phyloP scores from a whole-genome alignment of 2,113 vertebrate species.

The Zeus faber region DNA sequence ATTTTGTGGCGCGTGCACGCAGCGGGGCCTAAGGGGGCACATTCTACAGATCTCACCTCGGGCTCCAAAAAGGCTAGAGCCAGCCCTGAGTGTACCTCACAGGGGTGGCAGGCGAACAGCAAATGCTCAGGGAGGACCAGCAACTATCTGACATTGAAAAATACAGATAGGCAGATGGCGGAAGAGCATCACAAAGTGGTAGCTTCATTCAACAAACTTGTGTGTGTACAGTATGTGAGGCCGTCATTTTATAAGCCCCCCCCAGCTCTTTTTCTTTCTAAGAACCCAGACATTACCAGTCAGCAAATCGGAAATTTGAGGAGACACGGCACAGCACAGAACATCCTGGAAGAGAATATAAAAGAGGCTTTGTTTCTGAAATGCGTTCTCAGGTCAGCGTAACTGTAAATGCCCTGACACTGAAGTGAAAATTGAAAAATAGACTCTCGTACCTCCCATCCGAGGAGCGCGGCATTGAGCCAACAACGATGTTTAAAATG shows the following conservation, averaged over 20 bases:
- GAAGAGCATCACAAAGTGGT: no score
- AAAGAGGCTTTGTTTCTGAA: constrained; percentile 5
- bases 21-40: no score
- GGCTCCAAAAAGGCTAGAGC: no score
- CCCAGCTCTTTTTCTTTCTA: no score
- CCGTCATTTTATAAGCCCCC: no score
- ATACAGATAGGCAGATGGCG: no score
- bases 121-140: constrained; percentile 42
- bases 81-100: no score
- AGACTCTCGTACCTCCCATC: constrained; percentile 19
- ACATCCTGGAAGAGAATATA: constrained; percentile 10
- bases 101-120: no score
- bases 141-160: constrained; percentile 25
- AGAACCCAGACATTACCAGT: neutral
- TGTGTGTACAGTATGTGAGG: no score
- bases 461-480: constrained; percentile 26
- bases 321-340: neutral
- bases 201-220: no score
- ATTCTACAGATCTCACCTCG: no score
- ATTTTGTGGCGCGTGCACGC: no score
- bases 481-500: constrained; percentile 42
- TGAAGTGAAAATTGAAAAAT: constrained; percentile 22
- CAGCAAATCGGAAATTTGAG: constrained; percentile 7
- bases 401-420: neutral
- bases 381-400: neutral